These are phyloP conservation scores for Nipponacmea schrenckii DNA, from an alignment of 2,888 invertebrate species.

Conservation along the genomic window DNA sequence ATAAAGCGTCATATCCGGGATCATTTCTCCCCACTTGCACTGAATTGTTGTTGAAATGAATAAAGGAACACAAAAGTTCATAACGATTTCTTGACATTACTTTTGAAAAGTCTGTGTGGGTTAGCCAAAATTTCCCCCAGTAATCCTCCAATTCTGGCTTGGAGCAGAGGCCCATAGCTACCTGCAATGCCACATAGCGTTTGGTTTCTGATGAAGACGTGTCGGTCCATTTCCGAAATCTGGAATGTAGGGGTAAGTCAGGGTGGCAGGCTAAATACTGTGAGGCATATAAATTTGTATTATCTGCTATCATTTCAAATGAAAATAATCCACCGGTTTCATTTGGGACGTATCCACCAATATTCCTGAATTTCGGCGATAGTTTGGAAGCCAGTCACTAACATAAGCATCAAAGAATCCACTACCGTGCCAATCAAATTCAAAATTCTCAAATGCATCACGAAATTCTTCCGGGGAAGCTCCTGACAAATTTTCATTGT, in stretches of 20 bases:
- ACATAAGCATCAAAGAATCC: no score
- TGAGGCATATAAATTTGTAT: no score
- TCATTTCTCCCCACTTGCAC: background rate
- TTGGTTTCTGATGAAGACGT: background rate
- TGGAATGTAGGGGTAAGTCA: background rate
- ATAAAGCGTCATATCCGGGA: conserved; percentile 9
- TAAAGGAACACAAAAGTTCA: background rate
- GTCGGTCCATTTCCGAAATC: conserved; percentile 6
- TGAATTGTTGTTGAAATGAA: conserved; percentile 4
- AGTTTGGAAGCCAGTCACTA: no score
- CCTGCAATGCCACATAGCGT: conserved; percentile 3
- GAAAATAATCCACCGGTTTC: no score
- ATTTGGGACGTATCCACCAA: no score
- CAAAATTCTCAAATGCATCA: no score
- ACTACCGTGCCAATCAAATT: no score
- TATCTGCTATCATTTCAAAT: no score
- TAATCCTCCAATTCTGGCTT: background rate
- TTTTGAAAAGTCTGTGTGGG: background rate
- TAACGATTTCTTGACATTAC: conserved; percentile 10
- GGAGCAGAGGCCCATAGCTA: conserved; percentile 9
- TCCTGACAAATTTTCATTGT: no score
- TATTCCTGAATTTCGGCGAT: no score
- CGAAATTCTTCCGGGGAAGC: no score
- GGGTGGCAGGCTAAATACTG: background rate
- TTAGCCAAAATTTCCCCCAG: background rate